phyloP scores from a whole-genome alignment of 1,140 invertebrate genomes.

The Leucophenga varia region DNA sequence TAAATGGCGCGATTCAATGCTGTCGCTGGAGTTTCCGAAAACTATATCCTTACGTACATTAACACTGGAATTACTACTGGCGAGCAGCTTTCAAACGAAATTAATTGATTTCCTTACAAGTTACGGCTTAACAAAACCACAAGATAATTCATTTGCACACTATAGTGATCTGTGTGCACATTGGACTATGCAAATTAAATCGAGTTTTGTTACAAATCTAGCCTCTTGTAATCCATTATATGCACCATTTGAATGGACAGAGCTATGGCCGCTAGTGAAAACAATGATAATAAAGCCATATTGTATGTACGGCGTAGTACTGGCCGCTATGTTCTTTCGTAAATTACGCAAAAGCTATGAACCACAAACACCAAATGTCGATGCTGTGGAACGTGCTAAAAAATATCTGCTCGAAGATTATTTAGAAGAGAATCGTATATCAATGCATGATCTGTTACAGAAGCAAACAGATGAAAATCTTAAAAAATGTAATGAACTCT shows the following conservation, averaged over 20 bases:
- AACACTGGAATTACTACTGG: constrained; percentile 31
- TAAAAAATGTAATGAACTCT: constrained; percentile 40
- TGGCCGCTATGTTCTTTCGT: constrained; percentile 51
- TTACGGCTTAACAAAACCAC: constrained; percentile 23
- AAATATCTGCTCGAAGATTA: constrained; percentile 55
- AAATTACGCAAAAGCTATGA: constrained; percentile 45
- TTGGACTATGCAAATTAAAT: constrained; percentile 42
- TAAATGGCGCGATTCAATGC: no score
- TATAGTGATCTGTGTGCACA: constrained; percentile 40
- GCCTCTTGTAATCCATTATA: constrained; percentile 44
- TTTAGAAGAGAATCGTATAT: constrained; percentile 48
- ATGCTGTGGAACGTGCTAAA: constrained; percentile 42
- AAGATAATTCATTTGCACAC: constrained; percentile 25
- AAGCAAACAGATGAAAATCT: constrained; percentile 44
- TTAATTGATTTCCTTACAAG: constrained; percentile 31
- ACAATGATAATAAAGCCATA: constrained; percentile 50
- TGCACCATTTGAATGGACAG: constrained; percentile 31
- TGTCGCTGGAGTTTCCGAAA: no score
- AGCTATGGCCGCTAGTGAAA: constrained; percentile 46
- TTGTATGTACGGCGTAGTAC: constrained; percentile 52
- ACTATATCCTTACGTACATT: constrained; percentile 15
- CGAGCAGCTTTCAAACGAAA: constrained; percentile 37
- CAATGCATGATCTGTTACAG: constrained; percentile 49
- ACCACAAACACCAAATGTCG: constrained; percentile 16
- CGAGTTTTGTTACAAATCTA: constrained; percentile 42